These are phyloP conservation scores for Bufotes viridis DNA, from an alignment of 2,797 vertebrate species.

Conservation along the genomic window DNA sequence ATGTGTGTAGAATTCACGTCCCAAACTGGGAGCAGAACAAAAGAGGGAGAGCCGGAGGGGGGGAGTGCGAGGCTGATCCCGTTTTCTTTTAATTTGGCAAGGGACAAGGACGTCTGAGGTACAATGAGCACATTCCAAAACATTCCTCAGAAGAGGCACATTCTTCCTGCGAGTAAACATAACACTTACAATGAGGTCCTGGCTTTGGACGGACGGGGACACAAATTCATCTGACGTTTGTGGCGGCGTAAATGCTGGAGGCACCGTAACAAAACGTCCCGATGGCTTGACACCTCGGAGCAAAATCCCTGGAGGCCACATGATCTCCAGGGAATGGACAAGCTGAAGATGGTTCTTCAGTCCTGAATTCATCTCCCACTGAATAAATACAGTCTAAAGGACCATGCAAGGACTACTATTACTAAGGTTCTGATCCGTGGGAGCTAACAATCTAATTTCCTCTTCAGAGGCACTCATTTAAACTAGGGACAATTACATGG, in stretches of 20 bases:
- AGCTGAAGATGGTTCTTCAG: too few species aligned
- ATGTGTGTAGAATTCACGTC: not conserved
- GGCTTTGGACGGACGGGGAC: not conserved
- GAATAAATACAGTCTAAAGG: not conserved
- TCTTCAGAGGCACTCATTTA: not conserved
- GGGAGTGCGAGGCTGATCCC: not conserved
- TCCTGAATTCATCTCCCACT: too few species aligned
- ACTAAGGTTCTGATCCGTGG: not conserved
- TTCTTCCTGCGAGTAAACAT: slow-evolving; percentile 15
- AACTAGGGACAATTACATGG: too few species aligned
- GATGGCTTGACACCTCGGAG: not conserved
- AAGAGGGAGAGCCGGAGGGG: not conserved
- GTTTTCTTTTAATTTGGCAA: not conserved
- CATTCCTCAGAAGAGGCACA: not conserved
- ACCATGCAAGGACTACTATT: not conserved
- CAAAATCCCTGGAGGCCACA: not conserved
- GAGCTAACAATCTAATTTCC: not conserved
- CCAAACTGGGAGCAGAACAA: not conserved
- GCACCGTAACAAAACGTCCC: too few species aligned
- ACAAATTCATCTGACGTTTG: not conserved
- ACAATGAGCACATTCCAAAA: slow-evolving; percentile 24
- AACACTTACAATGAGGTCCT: not conserved
- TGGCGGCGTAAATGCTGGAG: too few species aligned
- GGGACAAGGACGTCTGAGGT: not conserved
- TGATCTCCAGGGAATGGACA: too few species aligned